Percentiles rank a stretch among this genome's conserved stretches.
These are phyloP conservation scores for Columbina picui DNA, from an alignment of 2,113 vertebrate genomes.

Conservation along the genomic window DNA sequence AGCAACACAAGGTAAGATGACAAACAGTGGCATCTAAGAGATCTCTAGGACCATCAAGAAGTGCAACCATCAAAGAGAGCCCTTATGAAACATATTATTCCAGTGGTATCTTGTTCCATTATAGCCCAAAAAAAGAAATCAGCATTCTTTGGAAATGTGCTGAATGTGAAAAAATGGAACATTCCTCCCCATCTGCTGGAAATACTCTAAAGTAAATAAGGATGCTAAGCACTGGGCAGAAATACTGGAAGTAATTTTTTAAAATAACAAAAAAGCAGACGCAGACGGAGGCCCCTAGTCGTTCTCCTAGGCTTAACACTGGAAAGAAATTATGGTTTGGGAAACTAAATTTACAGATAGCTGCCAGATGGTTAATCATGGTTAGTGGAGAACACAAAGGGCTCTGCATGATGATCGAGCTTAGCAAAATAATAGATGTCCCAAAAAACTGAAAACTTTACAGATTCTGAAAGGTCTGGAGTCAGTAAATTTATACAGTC, in stretches of 20 bases:
- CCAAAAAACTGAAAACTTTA: background rate
- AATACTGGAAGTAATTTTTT: constrained; percentile 61
- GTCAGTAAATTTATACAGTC: background rate
- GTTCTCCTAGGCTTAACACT: constrained; percentile 13
- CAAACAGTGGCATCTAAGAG: background rate
- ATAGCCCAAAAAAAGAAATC: background rate
- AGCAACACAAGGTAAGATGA: background rate
- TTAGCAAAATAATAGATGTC: constrained; percentile 33
- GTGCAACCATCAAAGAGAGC: background rate
- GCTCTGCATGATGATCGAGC: background rate
- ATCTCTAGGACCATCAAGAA: background rate
- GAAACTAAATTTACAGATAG: constrained; percentile 29
- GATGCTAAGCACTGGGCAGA: constrained; percentile 47
- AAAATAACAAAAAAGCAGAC: constrained; percentile 57
- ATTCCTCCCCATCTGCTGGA: constrained; percentile 37
- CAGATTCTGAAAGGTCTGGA: background rate
- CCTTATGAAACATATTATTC: constrained; percentile 13
- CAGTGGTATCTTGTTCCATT: background rate
- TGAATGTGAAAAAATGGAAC: constrained; percentile 54
- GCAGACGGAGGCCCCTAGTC: background rate
- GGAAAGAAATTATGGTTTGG: constrained; percentile 40
- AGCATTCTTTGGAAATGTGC: constrained; percentile 23
- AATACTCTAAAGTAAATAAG: constrained; percentile 58
- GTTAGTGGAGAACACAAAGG: constrained; percentile 31
- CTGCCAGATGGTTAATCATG: constrained; percentile 47